Conservation (phyloP, 2,797 vertebrate species). For the Acipenser ruthenus region DNA sequence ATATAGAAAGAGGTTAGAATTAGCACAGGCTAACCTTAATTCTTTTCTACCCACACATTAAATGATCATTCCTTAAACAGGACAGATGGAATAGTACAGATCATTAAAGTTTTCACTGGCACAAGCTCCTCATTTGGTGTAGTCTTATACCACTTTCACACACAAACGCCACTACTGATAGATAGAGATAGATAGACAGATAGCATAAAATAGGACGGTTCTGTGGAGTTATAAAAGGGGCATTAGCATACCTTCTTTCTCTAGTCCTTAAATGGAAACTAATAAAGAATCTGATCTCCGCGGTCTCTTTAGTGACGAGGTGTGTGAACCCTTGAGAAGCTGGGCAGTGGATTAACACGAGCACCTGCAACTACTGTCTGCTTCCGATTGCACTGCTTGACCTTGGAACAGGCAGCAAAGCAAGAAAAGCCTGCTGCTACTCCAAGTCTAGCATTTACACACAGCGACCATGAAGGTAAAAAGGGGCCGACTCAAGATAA, state of each 20-base stretch:
- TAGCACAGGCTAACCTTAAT: no score
- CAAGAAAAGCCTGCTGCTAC: neutral
- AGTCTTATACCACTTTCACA: no score
- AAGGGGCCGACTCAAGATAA: neutral
- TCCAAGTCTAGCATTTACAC: neutral
- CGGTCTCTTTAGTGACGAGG: conserved; percentile 4
- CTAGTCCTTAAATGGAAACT: conserved; percentile 15
- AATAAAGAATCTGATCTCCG: conserved; percentile 18
- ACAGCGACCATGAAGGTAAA: neutral
- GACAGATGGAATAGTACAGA: conserved; percentile 14
- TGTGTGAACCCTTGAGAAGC: neutral
- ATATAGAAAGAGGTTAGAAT: no score
- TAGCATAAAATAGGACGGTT: no score
- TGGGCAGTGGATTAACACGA: conserved; percentile 4
- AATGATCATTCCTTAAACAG: conserved; percentile 17
- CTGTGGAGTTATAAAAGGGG: no score
- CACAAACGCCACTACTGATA: no score
- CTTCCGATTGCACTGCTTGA: conserved; percentile 2
- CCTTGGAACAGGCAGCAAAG: neutral
- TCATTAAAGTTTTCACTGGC: conserved; percentile 10
- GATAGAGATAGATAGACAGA: no score
- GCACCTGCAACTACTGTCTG: neutral
- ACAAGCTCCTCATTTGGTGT: no score
- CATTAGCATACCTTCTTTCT: no score
- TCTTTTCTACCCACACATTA: conserved; percentile 5